Evolutionary conservation across 1,140 invertebrate genomes (phyloP).

Genomic region (Lepeophtheirus salmonis): DNA sequence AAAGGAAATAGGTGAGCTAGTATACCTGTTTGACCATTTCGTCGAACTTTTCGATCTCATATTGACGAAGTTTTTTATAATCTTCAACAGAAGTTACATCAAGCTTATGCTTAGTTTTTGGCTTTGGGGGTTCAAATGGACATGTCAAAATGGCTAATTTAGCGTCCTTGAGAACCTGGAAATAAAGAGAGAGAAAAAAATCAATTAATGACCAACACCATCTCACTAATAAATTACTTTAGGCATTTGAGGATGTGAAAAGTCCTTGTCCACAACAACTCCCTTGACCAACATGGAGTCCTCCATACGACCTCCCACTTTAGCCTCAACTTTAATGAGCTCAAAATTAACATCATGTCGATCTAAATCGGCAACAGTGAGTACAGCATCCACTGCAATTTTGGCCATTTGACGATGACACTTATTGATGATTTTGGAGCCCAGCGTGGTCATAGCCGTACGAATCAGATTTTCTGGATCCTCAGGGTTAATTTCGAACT

Average conservation of each 20-base stretch:
- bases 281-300: conserved; percentile 91
- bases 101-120: conserved; percentile 99
- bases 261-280: conserved; percentile 94
- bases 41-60: conserved; percentile 88
- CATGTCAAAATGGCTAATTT: conserved; percentile 95
- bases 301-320: conserved; percentile 90
- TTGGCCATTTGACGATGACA: conserved; percentile 74
- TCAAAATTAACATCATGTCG: conserved; percentile 96
- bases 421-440: conserved; percentile 92
- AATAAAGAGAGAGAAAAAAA: conserved; percentile 10
- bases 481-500: conserved; percentile 60
- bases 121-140: conserved; percentile 98
- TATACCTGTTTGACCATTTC: conserved; percentile 88
- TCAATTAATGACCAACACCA: neutral
- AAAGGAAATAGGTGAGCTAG: too few species aligned
- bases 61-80: conserved; percentile 74
- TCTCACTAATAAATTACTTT: conserved; percentile 38
- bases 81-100: conserved; percentile 91
- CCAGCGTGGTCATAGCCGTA: conserved; percentile 92
- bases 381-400: conserved; percentile 90
- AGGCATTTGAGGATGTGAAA: conserved; percentile 99
- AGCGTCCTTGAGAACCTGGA: conserved; percentile 52
- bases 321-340: conserved; percentile 94
- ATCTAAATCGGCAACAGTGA: conserved; percentile 81
- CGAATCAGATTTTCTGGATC: conserved; percentile 74